Evolutionary conservation across 2,797 vertebrate species (phyloP), one percentile per base, ranked within the genome.

Genomic region (Esox lucius): DNA sequence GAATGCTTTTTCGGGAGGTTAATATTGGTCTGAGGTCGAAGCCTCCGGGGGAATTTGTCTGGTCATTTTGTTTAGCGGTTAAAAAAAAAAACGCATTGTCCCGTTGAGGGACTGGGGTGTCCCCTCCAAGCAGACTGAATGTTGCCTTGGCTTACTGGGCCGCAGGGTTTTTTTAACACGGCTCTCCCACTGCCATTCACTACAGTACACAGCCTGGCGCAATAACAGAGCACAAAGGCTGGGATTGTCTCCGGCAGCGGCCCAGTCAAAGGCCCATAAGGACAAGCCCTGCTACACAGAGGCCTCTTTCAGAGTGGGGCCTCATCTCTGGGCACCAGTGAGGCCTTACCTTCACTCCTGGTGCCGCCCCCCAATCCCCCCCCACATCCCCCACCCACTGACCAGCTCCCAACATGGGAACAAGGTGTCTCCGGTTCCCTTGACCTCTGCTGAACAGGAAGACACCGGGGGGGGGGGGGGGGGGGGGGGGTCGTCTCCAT

Each of bases 131-230:
- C 8, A 19, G 84, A 85, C 77, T 82, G 84, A 72, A 51, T 46
- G n/a, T 53, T 7, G 1, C 51, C 4, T n/a, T 6, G 51, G 5
- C 51, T 53, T 53, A 53, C 7, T 53, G 51, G 19, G 19, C 51
- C 17, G 1, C 5, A 53, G 51, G 88, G 87, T 87, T 86, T 90
- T 91, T 93, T 93, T 93, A 91, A 91, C 91, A 92, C 87, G 89
- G 86, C 86, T 90, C 79, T 80, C 85, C 90, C 91, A 87, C 86
- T 81, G 83, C 86, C 87, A 87, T 91, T 93, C 91, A 91, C 91
- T 91, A 92, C 91, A 92, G 92, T 92, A 91, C 86, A 85, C 87
- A 90, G 88, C 84, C 81, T 78, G 85, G 88, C 86, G 88, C 88
- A 85, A 85, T 87, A 86, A 79, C 70, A 49, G 19, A 9, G 70